Evolutionary conservation across 1,140 invertebrate species (phyloP).

Genomic region (Holcopasites calliopsidis): DNA sequence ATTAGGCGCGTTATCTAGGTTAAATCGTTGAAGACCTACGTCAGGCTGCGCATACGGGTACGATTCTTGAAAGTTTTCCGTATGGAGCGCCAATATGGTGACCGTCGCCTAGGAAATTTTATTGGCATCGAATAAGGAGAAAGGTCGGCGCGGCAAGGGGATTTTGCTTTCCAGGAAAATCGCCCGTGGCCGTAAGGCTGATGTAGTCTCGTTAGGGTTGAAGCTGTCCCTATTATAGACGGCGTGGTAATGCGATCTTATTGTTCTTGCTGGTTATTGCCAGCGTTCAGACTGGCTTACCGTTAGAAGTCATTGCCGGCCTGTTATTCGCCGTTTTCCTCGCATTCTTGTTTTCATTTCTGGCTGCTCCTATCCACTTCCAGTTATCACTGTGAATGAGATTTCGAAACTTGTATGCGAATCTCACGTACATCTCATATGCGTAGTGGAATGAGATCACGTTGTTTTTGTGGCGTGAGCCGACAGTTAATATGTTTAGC

Average conservation of each 20-base stretch:
- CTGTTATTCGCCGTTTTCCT: not conserved
- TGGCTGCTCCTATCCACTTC: not conserved
- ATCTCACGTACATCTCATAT: constrained; percentile 69
- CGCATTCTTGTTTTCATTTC: constrained; percentile 5
- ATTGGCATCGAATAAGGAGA: constrained; percentile 25
- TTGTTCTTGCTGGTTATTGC: constrained; percentile 36
- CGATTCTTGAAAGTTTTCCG: constrained; percentile 53
- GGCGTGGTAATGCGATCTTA: constrained; percentile 28
- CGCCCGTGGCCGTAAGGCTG: constrained; percentile 29
- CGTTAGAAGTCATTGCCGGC: constrained; percentile 5
- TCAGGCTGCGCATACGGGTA: constrained; percentile 47
- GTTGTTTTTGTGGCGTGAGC: constrained; percentile 79
- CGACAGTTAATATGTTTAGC: constrained; percentile 80
- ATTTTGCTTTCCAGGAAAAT: constrained; percentile 58
- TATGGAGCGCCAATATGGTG: constrained; percentile 22
- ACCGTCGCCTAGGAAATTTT: constrained; percentile 49
- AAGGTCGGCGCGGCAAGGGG: constrained; percentile 34
- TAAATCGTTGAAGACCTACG: constrained; percentile 52
- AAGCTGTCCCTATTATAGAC: constrained; percentile 37
- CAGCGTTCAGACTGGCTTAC: not conserved
- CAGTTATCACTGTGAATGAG: constrained; percentile 64
- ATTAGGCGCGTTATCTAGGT: constrained; percentile 46
- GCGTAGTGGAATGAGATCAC: constrained; percentile 77
- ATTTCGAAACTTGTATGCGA: constrained; percentile 58
- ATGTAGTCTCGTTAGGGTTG: constrained; percentile 43